Evolutionary conservation across 2,113 vertebrate species (phyloP), one percentile per base, ranked within the genome.

Genomic region (Melierax canorus): DNA sequence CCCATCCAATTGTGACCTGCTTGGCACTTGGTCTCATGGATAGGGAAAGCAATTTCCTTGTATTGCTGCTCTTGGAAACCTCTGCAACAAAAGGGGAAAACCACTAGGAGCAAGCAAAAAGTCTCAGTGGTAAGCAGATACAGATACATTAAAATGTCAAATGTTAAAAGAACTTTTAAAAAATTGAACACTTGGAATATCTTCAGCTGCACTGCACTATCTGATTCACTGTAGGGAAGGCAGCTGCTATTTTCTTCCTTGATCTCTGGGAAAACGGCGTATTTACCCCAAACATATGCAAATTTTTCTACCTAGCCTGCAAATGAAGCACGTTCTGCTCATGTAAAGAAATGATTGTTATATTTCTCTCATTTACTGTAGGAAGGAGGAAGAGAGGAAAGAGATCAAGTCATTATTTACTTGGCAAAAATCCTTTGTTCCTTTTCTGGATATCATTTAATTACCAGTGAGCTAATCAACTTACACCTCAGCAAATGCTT

Each of bases 351-450:
- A 19, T 22, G 27, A 45, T 45, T 64, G 36, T 74, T 81, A 7
- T n/a, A 58, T 55, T 91, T 93, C 53, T 79, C 38, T 92, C 51
- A 51, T 86, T 80, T 88, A 64, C 34, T 85, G 43, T 69, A 32
- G 87, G 81, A 82, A 73, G 66, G 58, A 81, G 41, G 34, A 93
- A 38, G 58, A 85, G 56, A 87, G 19, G 39, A 87, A 80, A 58
- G 53, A 90, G 56, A 71, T 68, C 56, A 27, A 72, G 62, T 85
- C 6, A 73, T 94, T 93, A 85, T 94, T 96, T 95, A 94, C 69
- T 68, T 88, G 94, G 67, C 53, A 90, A 88, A 62, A 58, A 58
- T 43, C 27, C 60, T 89, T 86, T 92, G 66, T 79, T 88, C 27
- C 34, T 90, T 93, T 94, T 92, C 67, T 83, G 58, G 45, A 9